Evolutionary conservation across 2,888 invertebrate species (phyloP), one percentile per base, ranked within the genome.

Genomic region (Cephus pygmeus): DNA sequence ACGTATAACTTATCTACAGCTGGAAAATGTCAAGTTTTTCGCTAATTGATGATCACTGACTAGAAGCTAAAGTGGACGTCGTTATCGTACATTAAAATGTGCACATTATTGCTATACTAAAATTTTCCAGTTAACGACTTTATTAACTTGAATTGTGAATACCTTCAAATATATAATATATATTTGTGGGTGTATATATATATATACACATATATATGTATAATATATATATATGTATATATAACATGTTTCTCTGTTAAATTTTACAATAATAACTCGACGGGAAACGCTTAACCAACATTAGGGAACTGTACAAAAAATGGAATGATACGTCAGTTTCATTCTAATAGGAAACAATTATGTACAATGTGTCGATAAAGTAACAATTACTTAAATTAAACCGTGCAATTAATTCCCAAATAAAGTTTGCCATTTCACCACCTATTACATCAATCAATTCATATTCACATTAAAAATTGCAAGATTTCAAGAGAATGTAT

Each of bases 81-180:
- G 81, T 73, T 81, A 79, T 78, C 78, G 76, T 85, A 84, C 83
- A 84, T 84, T 76, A 80, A 85, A 82, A 81, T 81, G 87, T 87
- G 87, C 86, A 87, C 76, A 69, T 86, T 83, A 84, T 86, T 86
- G 83, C 83, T 86, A 86, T 79, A 75, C 84, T 83, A 84, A 79
- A 74, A 73, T 81, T 81, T 75, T 56, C 56, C 56, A 56, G 56
- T 56, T 23, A 56, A 56, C 23, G 6, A 56, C 56, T 56, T 23
- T 56, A 23, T 9, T 56, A 56, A 56, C 23, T 23, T 23, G 56
- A 56, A 56, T 56, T 9, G 23, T 9, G 56, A 56, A 56, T 56
- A 23, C 23, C 56, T 56, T 56, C 56, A 56, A 56, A 56, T 56
- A 56, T 56, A 56, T 56, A 56, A 56, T 56, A 56, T 56, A n/a